phyloP scores from a whole-genome alignment of 2,797 vertebrate species.

The Sarcophilus harrisii region DNA sequence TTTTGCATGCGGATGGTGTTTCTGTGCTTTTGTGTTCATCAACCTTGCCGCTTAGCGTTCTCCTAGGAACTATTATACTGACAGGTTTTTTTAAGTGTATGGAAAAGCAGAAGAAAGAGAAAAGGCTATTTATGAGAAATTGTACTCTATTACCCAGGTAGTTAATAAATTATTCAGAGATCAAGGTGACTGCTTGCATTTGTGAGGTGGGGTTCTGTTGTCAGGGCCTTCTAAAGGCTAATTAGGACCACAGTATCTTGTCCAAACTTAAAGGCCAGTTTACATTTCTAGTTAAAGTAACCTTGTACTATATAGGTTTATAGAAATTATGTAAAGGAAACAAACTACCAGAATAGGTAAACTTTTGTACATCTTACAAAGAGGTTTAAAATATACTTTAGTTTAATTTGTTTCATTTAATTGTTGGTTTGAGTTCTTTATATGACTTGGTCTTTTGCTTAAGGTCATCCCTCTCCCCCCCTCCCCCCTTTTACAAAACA shows the following conservation, averaged over 20 bases:
- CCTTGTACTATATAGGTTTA: neutral
- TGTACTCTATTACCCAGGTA: conserved; percentile 68
- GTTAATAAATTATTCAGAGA: conserved; percentile 43
- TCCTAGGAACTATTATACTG: conserved; percentile 81
- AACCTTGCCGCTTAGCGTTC: conserved; percentile 75
- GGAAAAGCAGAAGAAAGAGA: conserved; percentile 80
- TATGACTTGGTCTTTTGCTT: neutral
- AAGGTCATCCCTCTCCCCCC: neutral
- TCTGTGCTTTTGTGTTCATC: conserved; percentile 80
- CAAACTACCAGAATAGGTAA: fast-evolving
- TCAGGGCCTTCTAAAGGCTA: neutral
- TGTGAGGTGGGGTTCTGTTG: neutral
- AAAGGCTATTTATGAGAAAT: conserved; percentile 77
- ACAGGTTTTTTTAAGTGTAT: conserved; percentile 77
- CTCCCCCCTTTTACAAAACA: neutral
- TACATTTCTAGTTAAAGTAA: neutral
- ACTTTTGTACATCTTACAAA: neutral
- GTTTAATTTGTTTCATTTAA: neutral
- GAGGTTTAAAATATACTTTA: neutral
- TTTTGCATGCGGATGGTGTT: conserved; percentile 79
- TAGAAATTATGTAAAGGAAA: neutral
- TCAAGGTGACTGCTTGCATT: neutral
- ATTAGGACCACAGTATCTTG: too few relatives aligned
- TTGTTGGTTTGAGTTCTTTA: neutral
- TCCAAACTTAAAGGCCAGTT: neutral